Base-by-base conservation (phyloP, 2,888 invertebrate genomes). In the Andrena bucephala region DNA sequence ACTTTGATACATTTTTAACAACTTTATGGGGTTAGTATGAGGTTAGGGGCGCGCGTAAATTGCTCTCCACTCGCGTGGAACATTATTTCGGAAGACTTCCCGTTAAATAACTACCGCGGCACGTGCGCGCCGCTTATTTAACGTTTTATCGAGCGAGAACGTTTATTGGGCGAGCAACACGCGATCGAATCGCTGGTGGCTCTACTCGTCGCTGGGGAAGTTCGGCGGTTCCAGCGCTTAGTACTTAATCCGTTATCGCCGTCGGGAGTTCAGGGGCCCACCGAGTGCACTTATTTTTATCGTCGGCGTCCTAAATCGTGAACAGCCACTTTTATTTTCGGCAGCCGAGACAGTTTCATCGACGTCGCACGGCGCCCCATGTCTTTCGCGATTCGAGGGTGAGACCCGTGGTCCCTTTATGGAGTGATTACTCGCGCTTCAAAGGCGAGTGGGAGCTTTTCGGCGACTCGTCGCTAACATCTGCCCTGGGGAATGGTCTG, bases 271-370 rank as follows among this genome's bases (percentile, higher is more conserved):
- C 60, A n/a, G 69, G 42, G 62, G 50, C 75, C 84, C 84, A 77
- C 29, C 63, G 72, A 87, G 68, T 65, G 68, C 76, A 74, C 77
- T 86, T 88, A 89, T 88, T 87, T 88, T 89, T 85, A 87, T 85
- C 84, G 85, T 68, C 42, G 67, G 60, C 82, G 75, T 69, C 67
- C 84, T 68, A 74, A 66, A 84, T 77, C 74, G 68, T 73, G 81
- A 70, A 29, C 73, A 71, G 63, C 62, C 73, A 36, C 48, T 85
- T 79, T 89, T 89, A 89, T 88, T 88, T 87, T 87, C 72, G 81
- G 54, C 52, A 62, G 68, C 24, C 72, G 74, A 88, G 79, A 84
- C 85, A 71, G 66, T 77, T 81, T 82, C 88, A 85, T 88, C 80
- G 87, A 88, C 86, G 77, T 73, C 42, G 69, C 75, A 33, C 65